phyloP scores from a whole-genome alignment of 2,797 vertebrate genomes.

The Sebastes diploproa region DNA sequence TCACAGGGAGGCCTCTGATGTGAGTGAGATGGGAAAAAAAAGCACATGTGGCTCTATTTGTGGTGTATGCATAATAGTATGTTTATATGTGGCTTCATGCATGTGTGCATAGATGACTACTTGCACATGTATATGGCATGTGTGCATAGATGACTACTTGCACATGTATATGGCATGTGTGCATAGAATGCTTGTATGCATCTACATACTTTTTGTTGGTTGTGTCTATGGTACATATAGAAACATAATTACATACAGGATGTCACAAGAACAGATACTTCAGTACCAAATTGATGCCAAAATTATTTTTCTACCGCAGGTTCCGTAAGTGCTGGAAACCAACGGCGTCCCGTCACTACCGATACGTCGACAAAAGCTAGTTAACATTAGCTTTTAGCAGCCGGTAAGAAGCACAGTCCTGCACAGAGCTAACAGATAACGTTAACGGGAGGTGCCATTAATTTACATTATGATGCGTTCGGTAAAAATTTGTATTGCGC shows the following conservation, averaged over 20 bases:
- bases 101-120: neutral
- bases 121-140: neutral
- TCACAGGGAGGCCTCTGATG: slow-evolving; percentile 49
- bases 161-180: neutral
- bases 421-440: too few species aligned
- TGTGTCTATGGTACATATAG: neutral
- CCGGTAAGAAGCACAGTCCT: too few species aligned
- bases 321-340: too few species aligned
- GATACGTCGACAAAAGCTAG: too few species aligned
- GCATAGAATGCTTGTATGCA: neutral
- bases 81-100: slow-evolving; percentile 20
- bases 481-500: too few species aligned
- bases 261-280: too few species aligned
- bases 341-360: too few species aligned
- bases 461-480: too few species aligned
- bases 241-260: neutral
- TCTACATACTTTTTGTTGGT: neutral
- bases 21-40: neutral
- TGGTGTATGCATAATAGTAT: neutral
- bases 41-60: slow-evolving; percentile 18
- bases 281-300: too few species aligned
- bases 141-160: neutral
- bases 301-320: too few species aligned
- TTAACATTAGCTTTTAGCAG: too few species aligned
- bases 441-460: too few species aligned